phyloP scores from a whole-genome alignment of 2,113 vertebrate genomes.

The Cyanistes caeruleus region DNA sequence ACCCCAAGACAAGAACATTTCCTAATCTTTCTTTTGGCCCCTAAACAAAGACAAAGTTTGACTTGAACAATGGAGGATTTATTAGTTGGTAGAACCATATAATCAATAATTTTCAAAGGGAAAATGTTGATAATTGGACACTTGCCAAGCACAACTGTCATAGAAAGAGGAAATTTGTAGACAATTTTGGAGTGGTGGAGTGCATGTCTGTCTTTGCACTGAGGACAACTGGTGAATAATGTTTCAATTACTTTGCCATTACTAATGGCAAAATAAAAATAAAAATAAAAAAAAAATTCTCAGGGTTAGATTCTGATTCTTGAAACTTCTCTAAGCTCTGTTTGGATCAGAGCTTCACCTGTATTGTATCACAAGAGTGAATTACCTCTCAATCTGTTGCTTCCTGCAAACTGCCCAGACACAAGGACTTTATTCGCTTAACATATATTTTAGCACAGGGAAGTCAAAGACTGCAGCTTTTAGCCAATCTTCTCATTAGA shows the following conservation, averaged over 20 bases:
- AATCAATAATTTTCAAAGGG: slow-evolving; percentile 25
- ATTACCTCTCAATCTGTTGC: background rate
- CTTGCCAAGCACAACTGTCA: background rate
- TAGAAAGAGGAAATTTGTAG: background rate
- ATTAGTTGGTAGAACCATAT: background rate
- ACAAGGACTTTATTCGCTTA: background rate
- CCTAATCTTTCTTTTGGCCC: slow-evolving; percentile 1
- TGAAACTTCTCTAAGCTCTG: background rate
- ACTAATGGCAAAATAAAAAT: too few relatives aligned
- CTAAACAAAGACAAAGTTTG: slow-evolving; percentile 17
- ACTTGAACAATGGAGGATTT: background rate
- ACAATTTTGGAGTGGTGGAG: background rate
- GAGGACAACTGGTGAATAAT: background rate
- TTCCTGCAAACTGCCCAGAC: background rate
- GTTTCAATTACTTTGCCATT: background rate
- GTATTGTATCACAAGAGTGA: background rate
- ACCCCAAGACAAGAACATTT: background rate
- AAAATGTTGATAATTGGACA: background rate
- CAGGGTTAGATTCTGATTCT: background rate
- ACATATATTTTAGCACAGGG: background rate
- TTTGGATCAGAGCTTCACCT: background rate
- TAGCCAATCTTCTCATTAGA: too few relatives aligned
- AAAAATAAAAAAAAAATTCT: background rate
- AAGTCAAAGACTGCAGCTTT: background rate
- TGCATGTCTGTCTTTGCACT: background rate